These are phyloP conservation scores for Tinamus guttatus DNA, from an alignment of 2,113 vertebrate species.

Conservation along the genomic window DNA sequence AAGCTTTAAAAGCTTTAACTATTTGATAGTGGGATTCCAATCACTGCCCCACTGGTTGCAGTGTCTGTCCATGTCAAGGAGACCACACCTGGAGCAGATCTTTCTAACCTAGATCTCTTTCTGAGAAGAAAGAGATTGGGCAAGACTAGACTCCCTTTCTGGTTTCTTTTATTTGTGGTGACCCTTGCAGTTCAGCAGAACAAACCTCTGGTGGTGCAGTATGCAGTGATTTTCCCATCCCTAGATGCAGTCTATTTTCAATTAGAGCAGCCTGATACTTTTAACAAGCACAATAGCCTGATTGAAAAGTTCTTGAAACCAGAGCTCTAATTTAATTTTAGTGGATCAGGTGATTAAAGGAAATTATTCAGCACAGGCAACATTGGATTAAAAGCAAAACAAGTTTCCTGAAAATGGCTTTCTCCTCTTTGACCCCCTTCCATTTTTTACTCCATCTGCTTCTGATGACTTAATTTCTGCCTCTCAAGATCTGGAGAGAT, in stretches of 20 bases:
- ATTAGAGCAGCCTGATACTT: background rate
- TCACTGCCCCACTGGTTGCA: background rate
- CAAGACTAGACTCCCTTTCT: background rate
- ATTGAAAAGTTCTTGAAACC: background rate
- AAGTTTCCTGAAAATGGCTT: background rate
- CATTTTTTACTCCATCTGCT: constrained; percentile 13
- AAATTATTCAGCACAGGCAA: background rate
- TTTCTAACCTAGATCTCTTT: background rate
- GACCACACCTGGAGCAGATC: background rate
- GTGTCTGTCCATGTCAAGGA: background rate
- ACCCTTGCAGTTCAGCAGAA: background rate
- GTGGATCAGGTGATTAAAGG: background rate
- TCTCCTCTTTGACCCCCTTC: background rate
- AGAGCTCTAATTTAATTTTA: background rate
- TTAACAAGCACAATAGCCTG: background rate
- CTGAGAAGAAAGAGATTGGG: background rate
- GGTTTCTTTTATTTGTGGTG: background rate
- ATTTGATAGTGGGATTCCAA: background rate
- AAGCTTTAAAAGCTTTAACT: background rate
- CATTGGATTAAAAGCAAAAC: background rate
- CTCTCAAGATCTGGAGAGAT: constrained; percentile 18
- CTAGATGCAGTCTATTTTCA: background rate
- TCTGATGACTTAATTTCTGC: constrained; percentile 36
- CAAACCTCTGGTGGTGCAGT: background rate
- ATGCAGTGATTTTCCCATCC: background rate